Percentiles rank a stretch among this genome's conserved stretches.
These are phyloP conservation scores for Plagiodera versicolora DNA, from an alignment of 2,888 invertebrate species.

Conservation along the genomic window DNA sequence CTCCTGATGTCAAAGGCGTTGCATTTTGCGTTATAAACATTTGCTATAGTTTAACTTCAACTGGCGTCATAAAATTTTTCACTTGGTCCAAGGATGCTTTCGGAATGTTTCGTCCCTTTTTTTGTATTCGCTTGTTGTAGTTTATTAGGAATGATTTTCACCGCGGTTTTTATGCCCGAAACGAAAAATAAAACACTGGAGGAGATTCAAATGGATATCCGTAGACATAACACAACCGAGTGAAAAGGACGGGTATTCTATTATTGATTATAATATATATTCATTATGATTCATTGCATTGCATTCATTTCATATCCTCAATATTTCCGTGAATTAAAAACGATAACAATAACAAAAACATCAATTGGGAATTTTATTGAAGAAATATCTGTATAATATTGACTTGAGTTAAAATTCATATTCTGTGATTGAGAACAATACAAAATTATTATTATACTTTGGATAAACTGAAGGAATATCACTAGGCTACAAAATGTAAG, in stretches of 20 bases:
- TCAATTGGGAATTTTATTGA: too few species aligned
- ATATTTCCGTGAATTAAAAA: too few species aligned
- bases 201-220: slow-evolving; percentile 51
- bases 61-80: slow-evolving; percentile 16
- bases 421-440: too few species aligned
- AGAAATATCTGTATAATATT: too few species aligned
- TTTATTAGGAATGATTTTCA: slow-evolving; percentile 63
- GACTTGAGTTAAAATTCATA: too few species aligned
- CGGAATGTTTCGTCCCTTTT: slow-evolving; percentile 66
- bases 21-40: slow-evolving; percentile 50
- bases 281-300: too few species aligned
- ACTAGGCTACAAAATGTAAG: too few species aligned
- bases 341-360: too few species aligned
- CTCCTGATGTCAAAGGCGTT: slow-evolving; percentile 63
- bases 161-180: slow-evolving; percentile 69
- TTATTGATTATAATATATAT: too few species aligned
- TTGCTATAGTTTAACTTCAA: slow-evolving; percentile 7
- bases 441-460: too few species aligned
- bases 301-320: too few species aligned
- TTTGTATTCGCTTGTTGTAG: slow-evolving; percentile 67
- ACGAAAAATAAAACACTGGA: slow-evolving; percentile 62
- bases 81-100: slow-evolving; percentile 42
- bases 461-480: too few species aligned
- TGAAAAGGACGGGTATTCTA: background rate
- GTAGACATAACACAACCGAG: background rate